Evolutionary conservation across 2,888 invertebrate genomes (phyloP), one percentile per base, ranked within the genome.

Genomic region (Lysandra coridon): DNA sequence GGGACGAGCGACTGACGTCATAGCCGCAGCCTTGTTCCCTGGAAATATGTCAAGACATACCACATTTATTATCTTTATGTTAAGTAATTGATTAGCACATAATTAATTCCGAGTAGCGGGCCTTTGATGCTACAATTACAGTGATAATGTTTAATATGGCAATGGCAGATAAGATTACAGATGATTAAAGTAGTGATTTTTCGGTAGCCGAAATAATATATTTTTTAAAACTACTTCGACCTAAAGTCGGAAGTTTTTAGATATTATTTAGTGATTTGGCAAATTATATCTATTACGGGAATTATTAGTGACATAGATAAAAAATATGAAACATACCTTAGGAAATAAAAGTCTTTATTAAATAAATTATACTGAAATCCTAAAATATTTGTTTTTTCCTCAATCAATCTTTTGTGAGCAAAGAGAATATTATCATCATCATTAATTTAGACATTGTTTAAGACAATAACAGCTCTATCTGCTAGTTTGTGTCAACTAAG

Each of bases 1-100:
- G 1, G 96, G 95, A 85, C 96, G 96, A 78, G 96, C 96, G 81
- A 90, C 92, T 2, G 92, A 91, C 23, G 92, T 87, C 23, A 87
- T 85, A 17, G 88, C 88, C 60, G 85, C 87, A 57, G 85, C 85
- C 83, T 93, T 92, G 83, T 87, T 91, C 73, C 90, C 94, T 94
- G 88, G 33, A 82, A 82, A 78, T 49, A 73, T 76, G 76, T 76
- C 30, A 76, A 33, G 23, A 76, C 64, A 79, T 80, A 80, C 74
- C 30, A 62, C 60, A 60, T 76, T 53, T 76, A 37, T 79, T 76
- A 37, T 79, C 53, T 49, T 44, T 74, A 62, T 79, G 74, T 53
- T 79, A 80, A 57, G 75, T 79, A 80, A 80, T 77, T 69, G 78
- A 78, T 81, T 79, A 81, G 80, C 82, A 83, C 81, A 82, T 80